Percentiles rank a stretch among this genome's conserved stretches.
Conservation (phyloP, 2,797 vertebrate genomes). For the Malacoctenus gilli region DNA sequence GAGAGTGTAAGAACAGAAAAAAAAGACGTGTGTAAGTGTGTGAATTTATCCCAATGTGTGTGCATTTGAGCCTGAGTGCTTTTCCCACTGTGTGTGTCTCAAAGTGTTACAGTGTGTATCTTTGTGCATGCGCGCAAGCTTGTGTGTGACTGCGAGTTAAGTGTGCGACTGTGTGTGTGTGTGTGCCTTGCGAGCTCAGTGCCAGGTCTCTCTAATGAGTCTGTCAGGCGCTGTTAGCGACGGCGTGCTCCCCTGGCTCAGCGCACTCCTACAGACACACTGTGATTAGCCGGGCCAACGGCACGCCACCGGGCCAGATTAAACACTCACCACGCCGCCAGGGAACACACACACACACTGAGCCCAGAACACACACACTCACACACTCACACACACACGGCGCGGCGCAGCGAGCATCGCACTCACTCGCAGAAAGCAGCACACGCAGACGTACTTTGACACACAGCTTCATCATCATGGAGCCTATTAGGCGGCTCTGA, state of each 20-base stretch:
- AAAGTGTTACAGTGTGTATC: constrained; percentile 54
- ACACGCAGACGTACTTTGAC: constrained; percentile 47
- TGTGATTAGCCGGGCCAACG: constrained; percentile 84
- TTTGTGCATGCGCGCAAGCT: constrained; percentile 28
- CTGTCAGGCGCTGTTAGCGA: constrained; percentile 82
- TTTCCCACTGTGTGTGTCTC: constrained; percentile 63
- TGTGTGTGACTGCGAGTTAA: constrained; percentile 30
- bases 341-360: constrained; percentile 68
- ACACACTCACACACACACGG: constrained; percentile 27
- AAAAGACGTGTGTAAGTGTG: constrained; percentile 52
- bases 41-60: constrained; percentile 71
- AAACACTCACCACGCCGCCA: constrained; percentile 77
- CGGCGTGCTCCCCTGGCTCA: constrained; percentile 77
- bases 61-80: constrained; percentile 55
- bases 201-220: constrained; percentile 84
- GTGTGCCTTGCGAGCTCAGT: constrained; percentile 71
- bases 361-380: constrained; percentile 20
- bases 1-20: constrained; percentile 40
- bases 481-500: constrained; percentile 71
- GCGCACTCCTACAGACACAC: constrained; percentile 77
- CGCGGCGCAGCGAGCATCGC: constrained; percentile 37
- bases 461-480: constrained; percentile 68
- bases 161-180: constrained; percentile 31
- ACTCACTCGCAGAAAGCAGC: constrained; percentile 27
- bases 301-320: constrained; percentile 83